These are phyloP conservation scores for Pluvianellus socialis DNA, from an alignment of 2,113 vertebrate species.

Conservation along the genomic window DNA sequence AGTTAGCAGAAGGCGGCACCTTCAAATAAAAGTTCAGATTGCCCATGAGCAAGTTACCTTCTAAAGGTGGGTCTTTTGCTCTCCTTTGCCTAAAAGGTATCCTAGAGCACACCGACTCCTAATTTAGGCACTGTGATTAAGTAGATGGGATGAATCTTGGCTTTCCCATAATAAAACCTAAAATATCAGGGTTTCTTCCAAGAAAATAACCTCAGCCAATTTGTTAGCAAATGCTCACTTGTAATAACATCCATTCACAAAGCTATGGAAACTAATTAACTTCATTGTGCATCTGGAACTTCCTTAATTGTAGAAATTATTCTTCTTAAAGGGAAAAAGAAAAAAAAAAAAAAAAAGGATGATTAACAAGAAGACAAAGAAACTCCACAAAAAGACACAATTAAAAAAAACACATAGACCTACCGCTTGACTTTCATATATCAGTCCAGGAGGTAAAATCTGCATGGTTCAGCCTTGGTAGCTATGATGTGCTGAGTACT, in stretches of 20 bases:
- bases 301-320: neutral
- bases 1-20: rapidly evolving
- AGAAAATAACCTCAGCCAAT: neutral
- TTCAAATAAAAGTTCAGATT: neutral
- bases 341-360: neutral
- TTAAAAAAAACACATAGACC: neutral
- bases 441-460: neutral
- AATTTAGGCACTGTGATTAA: neutral
- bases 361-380: neutral
- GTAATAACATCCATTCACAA: neutral
- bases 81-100: neutral
- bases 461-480: neutral
- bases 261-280: neutral
- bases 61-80: neutral
- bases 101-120: neutral
- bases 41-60: neutral
- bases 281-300: neutral
- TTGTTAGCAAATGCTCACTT: neutral
- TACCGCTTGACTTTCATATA: neutral
- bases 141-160: neutral
- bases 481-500: neutral
- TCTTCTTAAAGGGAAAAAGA: neutral
- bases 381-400: neutral
- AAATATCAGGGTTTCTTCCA: neutral
- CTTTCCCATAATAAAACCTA: neutral